Base-by-base conservation (phyloP, 1,140 invertebrate genomes). In the Drosophila persimilis region DNA sequence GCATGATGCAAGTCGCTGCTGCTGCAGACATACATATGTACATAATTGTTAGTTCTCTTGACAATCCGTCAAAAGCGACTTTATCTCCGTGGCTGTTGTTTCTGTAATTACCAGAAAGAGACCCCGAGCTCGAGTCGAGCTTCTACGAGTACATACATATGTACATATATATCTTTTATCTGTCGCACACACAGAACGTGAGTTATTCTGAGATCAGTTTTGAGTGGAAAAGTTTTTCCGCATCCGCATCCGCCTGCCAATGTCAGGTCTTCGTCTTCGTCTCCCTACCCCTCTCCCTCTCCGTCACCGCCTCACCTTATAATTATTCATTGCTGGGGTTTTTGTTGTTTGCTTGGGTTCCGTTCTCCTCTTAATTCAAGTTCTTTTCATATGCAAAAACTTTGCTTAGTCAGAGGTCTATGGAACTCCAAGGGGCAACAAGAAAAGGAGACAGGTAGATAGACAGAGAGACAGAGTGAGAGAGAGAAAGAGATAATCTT, bases 231-330 rank as follows among this genome's bases (percentile, higher is more conserved):
- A 69, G 48, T 88, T 79, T 84, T 85, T 85, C 81, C 80, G 81
- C 81, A 85, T 85, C 80, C 80, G 81, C 78, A 85, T 85, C 80
- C 80, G 81, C 78, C 84, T 86, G 81, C 52, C 77, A 76, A 80
- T 86, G 81, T 85, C 81, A 86, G 24, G 75, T 77, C 66, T 67
- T 63, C 69, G 69, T 64, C 79, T 66, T 62, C 66, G 75, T 77
- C 66, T 63, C 15, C 15, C n/a, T n/a, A n/a, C n/a, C n/a, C n/a
- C 15, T 15, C 15, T 15, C 66, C 63, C 64, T 64, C 79, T 66
- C 65, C 66, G 61, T 59, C 52, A 52, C 31, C 26, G 47, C 46
- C 52, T 65, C 39, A 26, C 39, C 55, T 35, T 46, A 73, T 64
- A 59, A 70, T 78, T 80, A 79, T 78, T 55, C 61, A 69, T 69